Base-by-base conservation (phyloP, 2,797 vertebrate species). In the Pteropus rufus region DNA sequence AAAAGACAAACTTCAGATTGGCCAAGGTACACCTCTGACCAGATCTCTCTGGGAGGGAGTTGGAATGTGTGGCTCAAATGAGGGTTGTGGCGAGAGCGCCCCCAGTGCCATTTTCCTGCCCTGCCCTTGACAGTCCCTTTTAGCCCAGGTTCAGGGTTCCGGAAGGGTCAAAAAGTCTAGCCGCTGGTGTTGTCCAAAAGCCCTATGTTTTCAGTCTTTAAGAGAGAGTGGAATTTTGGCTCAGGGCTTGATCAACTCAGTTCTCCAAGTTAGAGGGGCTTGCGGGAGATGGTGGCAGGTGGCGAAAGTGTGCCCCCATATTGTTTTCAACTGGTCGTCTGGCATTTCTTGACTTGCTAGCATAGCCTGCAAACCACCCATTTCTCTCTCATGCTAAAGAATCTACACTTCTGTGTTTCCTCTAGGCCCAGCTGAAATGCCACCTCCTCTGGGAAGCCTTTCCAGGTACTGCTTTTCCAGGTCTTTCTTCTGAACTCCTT, bases 1-100 rank as follows among this genome's bases (percentile, higher is more conserved):
- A 96, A 91, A 91, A 93, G 89, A 80, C 64, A 86, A 75, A 94
- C 60, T 95, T 91, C 92, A 72, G 49, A n/a, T 31, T 93, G 91
- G 82, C 82, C 49, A 83, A 96, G 85, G 82, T 84, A 80, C 64
- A 31, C 24, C 69, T 86, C 81, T 76, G 88, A 91, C 41, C 85
- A 89, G 65, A 84, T 62, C 75, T 46, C n/a, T 26, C 31, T n/a
- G 52, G 69, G 60, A n/a, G 70, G 69, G n/a, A 5, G 5, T 2
- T 44, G 34, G 44, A 67, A 23, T n/a, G 3, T 15, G 52, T 41
- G 60, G 26, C 64, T 44, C 11, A 5, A 7, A 41, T 21, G 36
- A 49, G 58, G 4, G 52, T 26, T 70, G 77, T 34, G 44, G 34
- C n/a, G 90, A 92, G 90, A 82, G 88, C 15, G 39, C 36, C 77